These are phyloP conservation scores for Echiichthys vipera DNA, from an alignment of 2,797 vertebrate species.

Conservation along the genomic window DNA sequence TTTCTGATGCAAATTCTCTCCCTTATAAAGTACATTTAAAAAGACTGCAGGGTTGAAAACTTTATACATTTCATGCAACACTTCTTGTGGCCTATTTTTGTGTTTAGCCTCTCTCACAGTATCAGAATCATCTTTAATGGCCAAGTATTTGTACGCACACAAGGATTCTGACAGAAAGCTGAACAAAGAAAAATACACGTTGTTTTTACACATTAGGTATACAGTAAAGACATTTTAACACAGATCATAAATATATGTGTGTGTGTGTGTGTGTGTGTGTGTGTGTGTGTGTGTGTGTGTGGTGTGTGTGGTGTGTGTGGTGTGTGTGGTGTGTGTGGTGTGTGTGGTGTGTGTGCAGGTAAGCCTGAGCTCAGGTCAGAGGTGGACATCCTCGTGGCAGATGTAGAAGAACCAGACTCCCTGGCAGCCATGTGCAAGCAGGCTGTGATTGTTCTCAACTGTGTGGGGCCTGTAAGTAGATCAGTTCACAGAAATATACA, in stretches of 20 bases:
- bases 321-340: background rate
- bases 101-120: too few species aligned
- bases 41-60: too few species aligned
- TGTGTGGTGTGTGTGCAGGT: constrained; percentile 75
- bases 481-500: background rate
- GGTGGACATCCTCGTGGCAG: constrained; percentile 92
- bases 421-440: constrained; percentile 94
- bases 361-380: constrained; percentile 88
- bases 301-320: background rate
- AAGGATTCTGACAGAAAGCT: too few species aligned
- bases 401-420: constrained; percentile 89
- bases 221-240: too few species aligned
- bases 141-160: too few species aligned
- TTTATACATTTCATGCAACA: background rate
- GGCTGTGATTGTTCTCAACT: constrained; percentile 92
- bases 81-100: background rate
- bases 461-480: constrained; percentile 95
- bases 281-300: constrained; percentile 2
- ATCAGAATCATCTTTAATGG: too few species aligned
- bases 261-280: background rate
- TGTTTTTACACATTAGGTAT: too few species aligned
- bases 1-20: background rate
- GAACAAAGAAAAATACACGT: too few species aligned
- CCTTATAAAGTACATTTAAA: background rate
- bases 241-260: background rate